Evolutionary conservation across 2,797 vertebrate species (phyloP).

Genomic region (Acrocephalus scirpaceus): DNA sequence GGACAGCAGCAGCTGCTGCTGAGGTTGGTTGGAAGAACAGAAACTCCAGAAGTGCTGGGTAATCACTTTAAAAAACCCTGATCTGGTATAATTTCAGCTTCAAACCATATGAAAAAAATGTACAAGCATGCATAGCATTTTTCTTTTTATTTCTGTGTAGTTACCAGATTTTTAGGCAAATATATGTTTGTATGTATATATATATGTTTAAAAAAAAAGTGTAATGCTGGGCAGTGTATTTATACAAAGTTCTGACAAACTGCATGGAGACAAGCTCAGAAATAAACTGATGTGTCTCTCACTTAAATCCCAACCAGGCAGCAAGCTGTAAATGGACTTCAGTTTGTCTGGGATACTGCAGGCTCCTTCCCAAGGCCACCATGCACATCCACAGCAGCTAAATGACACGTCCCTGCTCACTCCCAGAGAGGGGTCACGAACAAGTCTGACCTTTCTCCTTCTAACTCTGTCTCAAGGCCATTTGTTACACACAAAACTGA

Average conservation of each 20-base stretch:
- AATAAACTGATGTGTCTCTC: not conserved
- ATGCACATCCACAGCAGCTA: fast-evolving
- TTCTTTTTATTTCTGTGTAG: not conserved
- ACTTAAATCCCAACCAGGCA: not conserved
- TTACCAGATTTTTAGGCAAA: not conserved
- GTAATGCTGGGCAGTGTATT: not conserved
- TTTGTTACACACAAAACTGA: not conserved
- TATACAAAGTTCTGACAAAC: fast-evolving
- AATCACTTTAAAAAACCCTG: not conserved
- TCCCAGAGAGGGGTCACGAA: not conserved
- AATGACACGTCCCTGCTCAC: fast-evolving
- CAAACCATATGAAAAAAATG: not conserved
- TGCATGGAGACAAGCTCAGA: not conserved
- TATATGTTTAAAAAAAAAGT: too few relatives aligned
- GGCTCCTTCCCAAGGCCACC: not conserved
- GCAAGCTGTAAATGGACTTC: fast-evolving
- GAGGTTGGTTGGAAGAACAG: not conserved
- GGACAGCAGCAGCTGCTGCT: not conserved
- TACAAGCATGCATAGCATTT: not conserved
- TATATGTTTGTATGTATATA: fast-evolving
- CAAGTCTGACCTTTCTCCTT: not conserved
- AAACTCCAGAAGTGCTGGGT: not conserved
- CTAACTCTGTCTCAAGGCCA: not conserved
- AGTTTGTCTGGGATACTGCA: not conserved
- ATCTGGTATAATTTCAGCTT: not conserved